phyloP scores from a whole-genome alignment of 2,888 invertebrate species.

The Ischnus inquisitorius region DNA sequence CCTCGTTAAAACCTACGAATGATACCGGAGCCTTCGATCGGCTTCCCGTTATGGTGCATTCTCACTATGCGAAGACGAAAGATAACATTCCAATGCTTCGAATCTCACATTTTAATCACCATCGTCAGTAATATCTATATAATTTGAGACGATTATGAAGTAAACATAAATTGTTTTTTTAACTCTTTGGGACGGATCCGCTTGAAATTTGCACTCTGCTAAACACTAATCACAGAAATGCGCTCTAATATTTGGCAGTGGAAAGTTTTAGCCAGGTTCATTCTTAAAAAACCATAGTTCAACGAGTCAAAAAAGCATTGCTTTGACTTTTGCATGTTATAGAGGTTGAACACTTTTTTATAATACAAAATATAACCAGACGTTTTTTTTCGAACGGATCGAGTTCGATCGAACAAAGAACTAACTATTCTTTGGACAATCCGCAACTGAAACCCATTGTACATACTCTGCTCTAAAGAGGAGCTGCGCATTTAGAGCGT shows the following conservation, averaged over 20 bases:
- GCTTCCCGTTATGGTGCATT: not conserved
- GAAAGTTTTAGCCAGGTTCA: too few relatives aligned
- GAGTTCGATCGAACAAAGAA: not conserved
- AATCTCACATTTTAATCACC: too few relatives aligned
- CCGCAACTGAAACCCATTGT: not conserved
- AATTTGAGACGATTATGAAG: too few relatives aligned
- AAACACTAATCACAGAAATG: too few relatives aligned
- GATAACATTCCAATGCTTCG: not conserved
- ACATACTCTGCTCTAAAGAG: not conserved
- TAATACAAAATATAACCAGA: not conserved
- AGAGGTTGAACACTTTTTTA: not conserved
- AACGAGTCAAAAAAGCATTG: not conserved
- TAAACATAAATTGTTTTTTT: too few relatives aligned
- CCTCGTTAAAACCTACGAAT: constrained; percentile 17
- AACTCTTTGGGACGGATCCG: too few relatives aligned
- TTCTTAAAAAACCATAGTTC: too few relatives aligned
- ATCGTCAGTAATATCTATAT: too few relatives aligned
- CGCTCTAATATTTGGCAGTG: too few relatives aligned
- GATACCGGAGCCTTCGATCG: not conserved
- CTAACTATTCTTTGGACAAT: not conserved
- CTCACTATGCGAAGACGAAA: not conserved
- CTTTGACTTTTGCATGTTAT: not conserved
- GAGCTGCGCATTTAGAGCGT: constrained; percentile 35
- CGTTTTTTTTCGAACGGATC: not conserved
- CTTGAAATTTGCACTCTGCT: too few relatives aligned